phyloP scores from a whole-genome alignment of 2,797 vertebrate genomes.

The Austrolebias charrua region DNA sequence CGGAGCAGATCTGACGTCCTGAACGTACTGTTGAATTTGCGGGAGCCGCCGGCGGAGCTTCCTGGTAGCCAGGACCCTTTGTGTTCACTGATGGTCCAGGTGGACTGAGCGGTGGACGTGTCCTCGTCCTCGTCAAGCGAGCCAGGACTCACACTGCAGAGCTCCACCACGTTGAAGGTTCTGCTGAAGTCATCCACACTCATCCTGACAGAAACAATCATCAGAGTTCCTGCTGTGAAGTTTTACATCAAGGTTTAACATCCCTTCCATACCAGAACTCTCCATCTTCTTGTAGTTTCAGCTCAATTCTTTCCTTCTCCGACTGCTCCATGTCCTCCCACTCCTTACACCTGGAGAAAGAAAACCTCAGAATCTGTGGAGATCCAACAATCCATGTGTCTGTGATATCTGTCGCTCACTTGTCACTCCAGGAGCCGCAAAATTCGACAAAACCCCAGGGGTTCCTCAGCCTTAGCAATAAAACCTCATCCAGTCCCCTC shows the following conservation, averaged over 20 bases:
- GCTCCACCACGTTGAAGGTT: constrained; percentile 76
- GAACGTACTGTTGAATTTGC: constrained; percentile 65
- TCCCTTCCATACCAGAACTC: constrained; percentile 80
- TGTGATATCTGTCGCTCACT: constrained; percentile 63
- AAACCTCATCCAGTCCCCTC: constrained; percentile 57
- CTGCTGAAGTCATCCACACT: constrained; percentile 74
- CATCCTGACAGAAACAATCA: constrained; percentile 70
- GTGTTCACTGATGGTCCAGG: constrained; percentile 76
- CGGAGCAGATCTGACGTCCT: not conserved
- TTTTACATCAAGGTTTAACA: not conserved
- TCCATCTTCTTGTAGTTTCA: constrained; percentile 78
- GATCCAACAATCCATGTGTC: not conserved
- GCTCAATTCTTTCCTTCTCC: constrained; percentile 71
- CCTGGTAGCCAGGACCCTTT: constrained; percentile 76
- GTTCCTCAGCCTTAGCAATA: constrained; percentile 79
- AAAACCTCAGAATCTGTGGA: constrained; percentile 13
- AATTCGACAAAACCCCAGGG: constrained; percentile 86
- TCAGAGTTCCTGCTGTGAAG: not conserved
- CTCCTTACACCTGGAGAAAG: constrained; percentile 70
- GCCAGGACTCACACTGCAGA: constrained; percentile 80
- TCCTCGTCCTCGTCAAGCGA: constrained; percentile 51
- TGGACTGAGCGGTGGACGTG: not conserved
- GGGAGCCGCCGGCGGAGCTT: constrained; percentile 80
- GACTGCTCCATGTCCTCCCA: constrained; percentile 71
- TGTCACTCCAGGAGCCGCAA: constrained; percentile 83